These are phyloP conservation scores for Pantherophis guttatus DNA, from an alignment of 2,113 vertebrate genomes.

Conservation along the genomic window DNA sequence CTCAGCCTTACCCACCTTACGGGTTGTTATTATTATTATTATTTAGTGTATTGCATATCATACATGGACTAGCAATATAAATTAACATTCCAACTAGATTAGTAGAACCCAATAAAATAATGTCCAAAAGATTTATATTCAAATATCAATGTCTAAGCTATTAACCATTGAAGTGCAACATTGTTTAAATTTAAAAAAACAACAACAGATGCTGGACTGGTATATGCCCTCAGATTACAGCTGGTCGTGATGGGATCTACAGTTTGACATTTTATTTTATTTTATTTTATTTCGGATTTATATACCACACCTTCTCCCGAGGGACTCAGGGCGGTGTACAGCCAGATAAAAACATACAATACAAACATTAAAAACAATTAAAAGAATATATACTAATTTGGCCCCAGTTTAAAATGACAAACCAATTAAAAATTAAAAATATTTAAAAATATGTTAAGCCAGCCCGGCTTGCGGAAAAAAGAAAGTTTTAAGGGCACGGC, in stretches of 20 bases:
- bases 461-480: too few relatives aligned
- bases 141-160: background rate
- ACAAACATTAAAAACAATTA: too few relatives aligned
- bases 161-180: background rate
- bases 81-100: background rate
- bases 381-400: too few relatives aligned
- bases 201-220: background rate
- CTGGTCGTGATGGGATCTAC: background rate
- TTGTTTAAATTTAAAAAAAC: background rate
- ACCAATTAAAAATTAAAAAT: too few relatives aligned
- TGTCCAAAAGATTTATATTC: background rate
- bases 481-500: too few relatives aligned
- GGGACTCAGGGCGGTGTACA: too few relatives aligned
- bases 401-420: too few relatives aligned
- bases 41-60: background rate
- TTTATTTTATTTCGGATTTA: too few relatives aligned
- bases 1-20: background rate
- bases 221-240: background rate
- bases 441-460: too few relatives aligned
- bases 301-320: too few relatives aligned
- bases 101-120: background rate
- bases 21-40: background rate
- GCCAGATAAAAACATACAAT: too few relatives aligned
- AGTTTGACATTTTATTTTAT: background rate
- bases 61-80: background rate